Conservation (phyloP, 2,888 invertebrate species). For the Calliphora vomitoria region DNA sequence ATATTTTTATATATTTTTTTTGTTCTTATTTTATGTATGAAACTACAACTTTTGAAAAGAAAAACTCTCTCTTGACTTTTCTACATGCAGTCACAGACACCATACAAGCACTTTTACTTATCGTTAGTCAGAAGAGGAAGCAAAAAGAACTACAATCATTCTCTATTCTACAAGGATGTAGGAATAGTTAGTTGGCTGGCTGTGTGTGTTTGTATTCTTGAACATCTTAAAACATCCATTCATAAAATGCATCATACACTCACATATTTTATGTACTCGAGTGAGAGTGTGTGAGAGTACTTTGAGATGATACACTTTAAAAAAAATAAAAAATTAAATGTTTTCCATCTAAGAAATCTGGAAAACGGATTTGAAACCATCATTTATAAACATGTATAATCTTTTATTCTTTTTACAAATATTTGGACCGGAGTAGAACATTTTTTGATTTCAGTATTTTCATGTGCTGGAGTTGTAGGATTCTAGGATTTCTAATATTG, state of each 20-base stretch:
- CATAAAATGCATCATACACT: not conserved
- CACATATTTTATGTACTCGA: not conserved
- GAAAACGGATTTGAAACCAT: too few species aligned
- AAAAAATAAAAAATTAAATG: not conserved
- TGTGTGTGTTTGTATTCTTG: slow-evolving; percentile 5
- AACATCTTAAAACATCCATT: slow-evolving; percentile 47
- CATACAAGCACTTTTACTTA: slow-evolving; percentile 29
- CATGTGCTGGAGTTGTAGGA: too few species aligned
- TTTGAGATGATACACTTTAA: not conserved
- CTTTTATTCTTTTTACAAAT: not conserved
- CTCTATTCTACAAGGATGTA: not conserved
- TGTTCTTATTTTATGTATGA: not conserved
- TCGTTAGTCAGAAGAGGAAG: not conserved
- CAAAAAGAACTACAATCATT: slow-evolving; percentile 1
- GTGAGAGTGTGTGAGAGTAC: not conserved
- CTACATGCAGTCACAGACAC: slow-evolving; percentile 8
- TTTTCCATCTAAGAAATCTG: too few species aligned
- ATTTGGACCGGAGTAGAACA: not conserved
- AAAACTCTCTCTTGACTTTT: slow-evolving; percentile 25
- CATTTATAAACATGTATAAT: too few species aligned
- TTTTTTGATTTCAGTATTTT: too few species aligned
- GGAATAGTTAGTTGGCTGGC: not conserved
- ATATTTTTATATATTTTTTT: slow-evolving; percentile 3
- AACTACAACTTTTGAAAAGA: slow-evolving; percentile 9
- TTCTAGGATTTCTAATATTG: too few species aligned